These are phyloP conservation scores for Psephotus haematonotus DNA, from an alignment of 2,113 vertebrate genomes.

Conservation along the genomic window DNA sequence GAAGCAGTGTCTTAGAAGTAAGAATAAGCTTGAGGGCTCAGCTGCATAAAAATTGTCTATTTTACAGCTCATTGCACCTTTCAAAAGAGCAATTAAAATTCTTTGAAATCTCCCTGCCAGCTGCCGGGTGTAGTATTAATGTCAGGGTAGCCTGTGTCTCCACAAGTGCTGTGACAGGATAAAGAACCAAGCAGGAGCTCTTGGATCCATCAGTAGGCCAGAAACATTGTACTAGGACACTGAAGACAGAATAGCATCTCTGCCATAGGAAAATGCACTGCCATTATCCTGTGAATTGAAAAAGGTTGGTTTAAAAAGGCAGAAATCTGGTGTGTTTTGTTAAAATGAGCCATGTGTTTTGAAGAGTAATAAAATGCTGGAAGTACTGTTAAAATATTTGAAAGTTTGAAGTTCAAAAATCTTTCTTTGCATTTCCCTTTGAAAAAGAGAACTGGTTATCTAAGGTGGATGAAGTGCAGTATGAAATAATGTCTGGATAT, in stretches of 20 bases:
- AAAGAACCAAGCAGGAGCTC: background rate
- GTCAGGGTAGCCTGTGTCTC: background rate
- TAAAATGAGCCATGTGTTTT: background rate
- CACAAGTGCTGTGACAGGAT: background rate
- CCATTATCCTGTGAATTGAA: background rate
- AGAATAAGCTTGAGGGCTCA: slow-evolving; percentile 49
- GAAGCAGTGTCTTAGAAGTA: slow-evolving; percentile 11
- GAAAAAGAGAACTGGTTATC: background rate
- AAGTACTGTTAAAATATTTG: background rate
- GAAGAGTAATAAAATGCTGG: background rate
- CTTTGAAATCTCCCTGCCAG: background rate
- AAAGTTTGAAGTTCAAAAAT: background rate
- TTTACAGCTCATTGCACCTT: slow-evolving; percentile 63
- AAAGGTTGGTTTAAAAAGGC: background rate
- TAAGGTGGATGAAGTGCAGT: background rate
- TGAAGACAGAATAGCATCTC: background rate
- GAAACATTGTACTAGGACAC: background rate
- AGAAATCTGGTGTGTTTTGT: background rate
- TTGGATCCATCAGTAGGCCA: background rate
- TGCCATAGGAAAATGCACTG: background rate
- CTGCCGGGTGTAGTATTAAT: background rate
- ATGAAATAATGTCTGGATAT: background rate
- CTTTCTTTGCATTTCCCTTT: background rate
- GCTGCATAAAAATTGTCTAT: slow-evolving; percentile 43
- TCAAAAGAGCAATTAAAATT: background rate